Base-by-base conservation (phyloP, 2,888 invertebrate genomes). In the Plagodis dolabraria region DNA sequence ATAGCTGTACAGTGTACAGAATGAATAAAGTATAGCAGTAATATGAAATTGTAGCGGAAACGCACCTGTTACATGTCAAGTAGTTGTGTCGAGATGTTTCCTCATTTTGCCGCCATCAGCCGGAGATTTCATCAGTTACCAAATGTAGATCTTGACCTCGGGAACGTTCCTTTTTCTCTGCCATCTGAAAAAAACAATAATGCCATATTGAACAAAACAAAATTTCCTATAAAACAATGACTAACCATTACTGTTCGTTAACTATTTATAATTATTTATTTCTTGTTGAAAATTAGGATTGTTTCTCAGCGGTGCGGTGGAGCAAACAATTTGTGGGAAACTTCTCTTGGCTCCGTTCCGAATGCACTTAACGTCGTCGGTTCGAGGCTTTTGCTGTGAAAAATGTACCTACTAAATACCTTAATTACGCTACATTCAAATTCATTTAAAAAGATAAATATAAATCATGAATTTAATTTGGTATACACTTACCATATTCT, bases 251-350 rank as follows among this genome's bases (percentile, higher is more conserved):
- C 22, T 22, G 22, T 22, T 22, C 1, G 22, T 22, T 22, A 68
- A 74, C 72, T 74, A 70, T 65, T 68, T 65, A 70, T 45, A 12
- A 70, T 72, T 71, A 75, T 73, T 74, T 72, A 71, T 73, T 75
- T 73, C 64, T 70, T 71, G 73, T 74, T 75, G 76, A 78, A 80
- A 79, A 80, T 77, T 74, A 74, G 69, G 68, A 70, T 69, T 73
- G 66, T 72, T 78, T 81, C 79, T 79, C 83, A 83, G 78, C 76
- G 65, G 58, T 64, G 78, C 76, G 65, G 58, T 64, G 49, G 69
- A 60, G 64, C 66, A 77, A 66, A 82, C 80, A 80, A 78, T 79
- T 77, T 78, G 83, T 86, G 85, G 80, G 85, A 86, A 85, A 77
- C 78, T 71, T 68, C 69, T 71, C 69, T 74, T 71, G 70, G 70